Base-by-base conservation (phyloP, 2,888 invertebrate genomes). In the Cataglyphis altisquamis region DNA sequence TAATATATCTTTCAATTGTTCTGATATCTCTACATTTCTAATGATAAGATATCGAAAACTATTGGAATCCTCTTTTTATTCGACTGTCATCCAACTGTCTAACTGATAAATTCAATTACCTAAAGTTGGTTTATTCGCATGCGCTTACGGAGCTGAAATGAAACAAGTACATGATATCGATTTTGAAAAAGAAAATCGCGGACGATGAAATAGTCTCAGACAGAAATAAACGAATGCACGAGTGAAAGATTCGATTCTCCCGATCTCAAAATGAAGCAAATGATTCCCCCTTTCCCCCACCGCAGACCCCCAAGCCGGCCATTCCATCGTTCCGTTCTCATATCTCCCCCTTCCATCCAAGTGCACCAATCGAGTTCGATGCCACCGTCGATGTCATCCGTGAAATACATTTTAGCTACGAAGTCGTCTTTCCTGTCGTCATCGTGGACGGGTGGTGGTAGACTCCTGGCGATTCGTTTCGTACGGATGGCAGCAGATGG, bases 161-260 rank as follows among this genome's bases (percentile, higher is more conserved):
- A 39, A 25, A 36, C 32, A 52, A 32, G 63, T 48, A 6, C 6
- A 5, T 8, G 48, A 52, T 52, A 52, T 52, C n/a, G 73, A 84
- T 52, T 21, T 75, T 4, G 18, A 41, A 82, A 32, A 75, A 74
- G 60, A 83, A 82, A 68, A 84, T 74, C 64, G 48, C 52, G 55
- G 55, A 74, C 81, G 52, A 83, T 78, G 84, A 67, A 83, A 84
- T 57, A 70, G 67, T 87, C 84, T 89, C 88, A 88, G 90, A 92
- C 90, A 90, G 88, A 92, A 92, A 92, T 92, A 93, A 92, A 91
- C 83, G 88, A 91, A 90, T 87, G 88, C 84, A 82, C 87, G 84
- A 86, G 89, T 87, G 91, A 91, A 91, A 91, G 91, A 93, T 92
- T 91, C 90, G 90, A 4, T 12, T 45, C 90, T 92, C 90, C 88